These are phyloP conservation scores for Brachyhypopomus occidentalis DNA, from an alignment of 2,113 vertebrate species.

Conservation along the genomic window DNA sequence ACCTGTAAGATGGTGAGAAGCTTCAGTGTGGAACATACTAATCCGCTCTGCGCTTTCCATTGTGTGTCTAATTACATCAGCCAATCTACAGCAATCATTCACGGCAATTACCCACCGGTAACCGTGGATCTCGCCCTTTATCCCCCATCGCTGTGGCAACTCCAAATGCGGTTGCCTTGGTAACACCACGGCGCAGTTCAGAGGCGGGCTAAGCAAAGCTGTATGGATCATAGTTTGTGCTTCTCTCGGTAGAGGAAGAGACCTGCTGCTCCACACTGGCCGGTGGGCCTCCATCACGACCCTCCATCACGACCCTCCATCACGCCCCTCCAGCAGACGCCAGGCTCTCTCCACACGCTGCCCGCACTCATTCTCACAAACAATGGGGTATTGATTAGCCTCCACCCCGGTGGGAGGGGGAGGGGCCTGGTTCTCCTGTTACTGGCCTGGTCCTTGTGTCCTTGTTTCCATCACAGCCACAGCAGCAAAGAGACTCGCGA, in stretches of 20 bases:
- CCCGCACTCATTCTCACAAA: conserved; percentile 28
- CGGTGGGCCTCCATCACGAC: conserved; percentile 16
- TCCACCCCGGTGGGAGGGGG: background rate
- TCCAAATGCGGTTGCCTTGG: conserved; percentile 63
- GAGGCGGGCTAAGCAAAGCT: conserved; percentile 31
- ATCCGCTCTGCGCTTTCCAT: background rate
- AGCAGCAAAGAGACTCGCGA: conserved; percentile 12
- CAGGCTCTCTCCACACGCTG: conserved; percentile 7
- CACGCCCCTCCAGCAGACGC: conserved; percentile 15
- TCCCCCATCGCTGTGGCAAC: conserved; percentile 51
- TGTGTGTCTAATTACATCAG: conserved; percentile 51
- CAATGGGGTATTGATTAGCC: conserved; percentile 40
- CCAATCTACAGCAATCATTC: conserved; percentile 55
- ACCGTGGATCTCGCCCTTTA: conserved; percentile 38
- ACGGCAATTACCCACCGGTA: conserved; percentile 57
- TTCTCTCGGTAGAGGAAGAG: conserved; percentile 14
- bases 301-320: conserved; percentile 22
- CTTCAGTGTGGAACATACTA: too few species aligned
- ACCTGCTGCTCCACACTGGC: conserved; percentile 3
- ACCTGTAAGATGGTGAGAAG: too few species aligned
- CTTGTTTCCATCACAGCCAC: conserved; percentile 5
- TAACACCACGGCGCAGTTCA: conserved; percentile 45
- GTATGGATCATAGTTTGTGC: background rate
- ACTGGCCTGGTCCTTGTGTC: background rate
- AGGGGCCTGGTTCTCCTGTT: background rate